phyloP scores from a whole-genome alignment of 2,113 vertebrate genomes.

The Daubentonia madagascariensis region DNA sequence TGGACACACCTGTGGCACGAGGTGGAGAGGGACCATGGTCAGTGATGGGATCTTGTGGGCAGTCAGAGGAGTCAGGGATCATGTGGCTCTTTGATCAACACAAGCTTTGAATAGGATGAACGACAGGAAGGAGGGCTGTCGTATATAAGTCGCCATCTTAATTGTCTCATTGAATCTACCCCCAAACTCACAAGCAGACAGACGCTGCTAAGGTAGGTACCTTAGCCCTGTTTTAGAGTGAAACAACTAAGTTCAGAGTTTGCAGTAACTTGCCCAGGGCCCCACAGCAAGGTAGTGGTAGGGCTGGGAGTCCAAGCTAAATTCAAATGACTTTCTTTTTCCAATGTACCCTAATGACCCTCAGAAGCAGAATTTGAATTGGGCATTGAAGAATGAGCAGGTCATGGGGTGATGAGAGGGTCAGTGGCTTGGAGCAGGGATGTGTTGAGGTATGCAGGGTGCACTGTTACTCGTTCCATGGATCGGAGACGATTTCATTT shows the following conservation, averaged over 20 bases:
- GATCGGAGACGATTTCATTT: neutral
- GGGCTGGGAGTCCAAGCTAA: neutral
- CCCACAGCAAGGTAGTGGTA: neutral
- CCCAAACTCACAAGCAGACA: neutral
- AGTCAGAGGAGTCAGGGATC: neutral
- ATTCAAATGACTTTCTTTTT: neutral
- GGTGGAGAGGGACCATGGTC: neutral
- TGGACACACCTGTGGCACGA: rapidly evolving
- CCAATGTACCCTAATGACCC: neutral
- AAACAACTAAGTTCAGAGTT: neutral
- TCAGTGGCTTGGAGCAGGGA: neutral
- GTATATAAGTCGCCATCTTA: neutral
- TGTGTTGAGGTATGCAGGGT: rapidly evolving
- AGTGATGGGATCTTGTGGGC: neutral
- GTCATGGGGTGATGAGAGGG: neutral
- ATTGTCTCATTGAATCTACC: neutral
- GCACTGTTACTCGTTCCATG: neutral
- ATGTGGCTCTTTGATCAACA: neutral
- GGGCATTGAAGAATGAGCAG: neutral
- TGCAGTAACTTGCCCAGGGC: neutral
- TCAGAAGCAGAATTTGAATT: neutral
- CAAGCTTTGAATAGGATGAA: neutral
- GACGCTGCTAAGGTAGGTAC: neutral
- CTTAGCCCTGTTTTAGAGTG: neutral
- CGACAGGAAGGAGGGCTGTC: rapidly evolving